These are phyloP conservation scores for Araneus ventricosus DNA, from an alignment of 1,140 invertebrate genomes.

Conservation along the genomic window DNA sequence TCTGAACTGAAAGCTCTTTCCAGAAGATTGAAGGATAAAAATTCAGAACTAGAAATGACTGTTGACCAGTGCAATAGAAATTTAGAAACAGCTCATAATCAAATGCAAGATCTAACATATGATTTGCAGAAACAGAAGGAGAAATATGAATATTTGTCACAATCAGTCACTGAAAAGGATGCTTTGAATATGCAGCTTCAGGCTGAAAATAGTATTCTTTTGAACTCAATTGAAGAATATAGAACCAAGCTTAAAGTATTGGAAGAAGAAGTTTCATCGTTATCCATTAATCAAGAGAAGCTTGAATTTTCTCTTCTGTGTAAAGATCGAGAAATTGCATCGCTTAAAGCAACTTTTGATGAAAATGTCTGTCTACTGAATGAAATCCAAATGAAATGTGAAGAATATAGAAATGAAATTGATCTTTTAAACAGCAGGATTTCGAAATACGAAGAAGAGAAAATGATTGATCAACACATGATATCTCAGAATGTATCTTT, in stretches of 20 bases:
- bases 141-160: neutral
- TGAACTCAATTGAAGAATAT: neutral
- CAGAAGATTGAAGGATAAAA: neutral
- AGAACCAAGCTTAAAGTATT: neutral
- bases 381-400: neutral
- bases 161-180: neutral
- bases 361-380: neutral
- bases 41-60: slow-evolving; percentile 14
- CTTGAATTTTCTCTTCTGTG: neutral
- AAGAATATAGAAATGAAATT: slow-evolving; percentile 38
- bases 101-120: neutral
- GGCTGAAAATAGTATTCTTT: neutral
- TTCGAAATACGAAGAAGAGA: slow-evolving; percentile 45
- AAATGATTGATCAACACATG: neutral
- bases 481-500: neutral
- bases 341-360: neutral
- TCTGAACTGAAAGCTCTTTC: neutral
- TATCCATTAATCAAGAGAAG: neutral
- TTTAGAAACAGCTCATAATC: neutral
- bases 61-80: neutral
- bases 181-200: neutral
- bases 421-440: slow-evolving; percentile 18
- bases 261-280: neutral
- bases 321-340: slow-evolving; percentile 23
- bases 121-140: neutral